phyloP scores from a whole-genome alignment of 2,888 invertebrate genomes.

The Villa cingulata region DNA sequence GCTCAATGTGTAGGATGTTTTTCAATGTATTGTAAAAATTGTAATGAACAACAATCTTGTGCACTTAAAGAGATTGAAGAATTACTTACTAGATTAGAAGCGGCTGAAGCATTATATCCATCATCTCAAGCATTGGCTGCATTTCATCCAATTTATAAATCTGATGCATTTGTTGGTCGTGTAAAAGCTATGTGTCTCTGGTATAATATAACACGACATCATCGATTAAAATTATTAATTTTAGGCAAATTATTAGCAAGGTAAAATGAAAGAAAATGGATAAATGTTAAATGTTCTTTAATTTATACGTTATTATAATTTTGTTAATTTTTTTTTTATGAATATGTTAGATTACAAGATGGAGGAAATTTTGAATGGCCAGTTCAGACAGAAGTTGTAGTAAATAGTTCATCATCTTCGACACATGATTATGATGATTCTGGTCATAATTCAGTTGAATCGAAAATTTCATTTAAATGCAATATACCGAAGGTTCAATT shows the following conservation, averaged over 20 bases:
- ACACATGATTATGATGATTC: conserved; percentile 27
- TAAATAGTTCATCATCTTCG: conserved; percentile 28
- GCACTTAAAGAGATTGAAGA: conserved; percentile 62
- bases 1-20: conserved; percentile 49
- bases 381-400: conserved; percentile 22
- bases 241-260: conserved; percentile 49
- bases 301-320: neutral
- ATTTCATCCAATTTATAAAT: conserved; percentile 49
- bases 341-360: conserved; percentile 24
- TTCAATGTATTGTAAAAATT: conserved; percentile 55
- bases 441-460: conserved; percentile 28
- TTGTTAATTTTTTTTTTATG: neutral
- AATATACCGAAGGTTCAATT: conserved; percentile 30
- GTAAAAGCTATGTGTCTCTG: conserved; percentile 72
- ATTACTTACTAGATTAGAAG: conserved; percentile 57
- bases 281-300: neutral
- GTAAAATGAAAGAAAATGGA: conserved; percentile 14
- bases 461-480: conserved; percentile 18
- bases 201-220: conserved; percentile 79
- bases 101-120: conserved; percentile 69
- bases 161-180: conserved; percentile 31
- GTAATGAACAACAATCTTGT: conserved; percentile 55
- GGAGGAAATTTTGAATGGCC: conserved; percentile 35
- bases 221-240: conserved; percentile 65
- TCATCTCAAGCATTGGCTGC: conserved; percentile 65